A percentile compares a stretch with the other conserved stretches of the same genome.
These are phyloP conservation scores for Tapirus terrestris DNA, from an alignment of 2,113 vertebrate genomes.

Conservation along the genomic window DNA sequence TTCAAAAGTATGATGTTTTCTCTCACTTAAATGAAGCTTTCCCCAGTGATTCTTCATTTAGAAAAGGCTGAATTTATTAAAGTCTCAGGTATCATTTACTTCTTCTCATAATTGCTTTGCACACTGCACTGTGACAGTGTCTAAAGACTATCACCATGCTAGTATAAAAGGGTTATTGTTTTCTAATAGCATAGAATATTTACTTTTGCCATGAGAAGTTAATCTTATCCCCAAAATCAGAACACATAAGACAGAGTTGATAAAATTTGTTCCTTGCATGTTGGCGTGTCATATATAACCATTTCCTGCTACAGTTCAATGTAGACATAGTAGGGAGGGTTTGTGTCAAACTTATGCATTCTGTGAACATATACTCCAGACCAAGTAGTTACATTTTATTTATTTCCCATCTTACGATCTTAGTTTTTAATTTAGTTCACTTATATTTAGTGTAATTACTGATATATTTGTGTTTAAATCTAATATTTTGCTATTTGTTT, in stretches of 20 bases:
- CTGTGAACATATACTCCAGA: neutral
- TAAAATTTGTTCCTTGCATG: neutral
- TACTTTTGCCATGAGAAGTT: neutral
- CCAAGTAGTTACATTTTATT: neutral
- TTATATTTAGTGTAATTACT: slow-evolving; percentile 18
- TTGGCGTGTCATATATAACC: neutral
- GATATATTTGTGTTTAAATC: neutral
- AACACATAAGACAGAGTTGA: neutral
- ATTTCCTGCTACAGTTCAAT: neutral
- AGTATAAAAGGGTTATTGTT: neutral
- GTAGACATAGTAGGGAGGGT: fast-evolving
- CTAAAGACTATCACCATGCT: neutral
- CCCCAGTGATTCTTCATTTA: neutral
- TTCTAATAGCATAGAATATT: neutral
- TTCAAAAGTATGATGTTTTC: neutral
- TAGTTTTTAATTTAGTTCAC: neutral
- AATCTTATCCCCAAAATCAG: neutral
- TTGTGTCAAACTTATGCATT: neutral
- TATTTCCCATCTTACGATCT: neutral
- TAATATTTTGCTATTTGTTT: neutral
- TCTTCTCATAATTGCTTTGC: neutral
- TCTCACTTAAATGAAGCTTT: neutral
- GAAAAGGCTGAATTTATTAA: neutral
- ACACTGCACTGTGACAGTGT: neutral
- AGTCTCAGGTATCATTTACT: neutral